Percentiles rank a stretch among this genome's conserved stretches.
Evolutionary conservation across 2,113 vertebrate genomes (phyloP).

Genomic region (Casuarius casuarius): DNA sequence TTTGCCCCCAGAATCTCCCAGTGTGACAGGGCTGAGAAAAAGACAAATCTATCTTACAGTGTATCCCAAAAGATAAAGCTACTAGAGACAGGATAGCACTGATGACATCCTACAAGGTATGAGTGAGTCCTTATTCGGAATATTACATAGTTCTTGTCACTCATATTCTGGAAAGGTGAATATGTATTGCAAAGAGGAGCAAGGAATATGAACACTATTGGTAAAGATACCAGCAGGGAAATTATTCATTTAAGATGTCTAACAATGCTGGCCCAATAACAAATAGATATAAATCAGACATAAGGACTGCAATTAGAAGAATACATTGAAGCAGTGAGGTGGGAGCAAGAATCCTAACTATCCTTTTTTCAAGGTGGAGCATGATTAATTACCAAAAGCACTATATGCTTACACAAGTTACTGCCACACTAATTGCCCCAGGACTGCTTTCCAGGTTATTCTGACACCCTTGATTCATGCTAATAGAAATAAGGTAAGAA

Average conservation of each 20-base stretch:
- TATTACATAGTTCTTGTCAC: not conserved
- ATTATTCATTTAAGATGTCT: not conserved
- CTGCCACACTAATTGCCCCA: not conserved
- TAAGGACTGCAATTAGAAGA: not conserved
- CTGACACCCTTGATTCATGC: not conserved
- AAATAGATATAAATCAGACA: not conserved
- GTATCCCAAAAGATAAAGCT: not conserved
- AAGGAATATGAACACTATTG: not conserved
- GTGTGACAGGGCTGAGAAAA: not conserved
- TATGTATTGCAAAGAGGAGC: accelerated
- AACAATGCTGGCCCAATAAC: not conserved
- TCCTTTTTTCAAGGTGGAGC: not conserved
- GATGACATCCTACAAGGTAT: not conserved
- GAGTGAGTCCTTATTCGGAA: not conserved
- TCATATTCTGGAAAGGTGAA: not conserved
- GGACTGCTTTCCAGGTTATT: not conserved
- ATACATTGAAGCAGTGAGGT: not conserved
- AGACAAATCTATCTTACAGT: not conserved
- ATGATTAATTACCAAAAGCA: not conserved
- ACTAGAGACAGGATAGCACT: not conserved
- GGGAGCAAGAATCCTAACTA: not conserved
- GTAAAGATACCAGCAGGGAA: not conserved
- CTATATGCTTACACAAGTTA: not conserved
- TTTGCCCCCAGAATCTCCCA: not conserved
- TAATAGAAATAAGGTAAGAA: not conserved